Base-by-base conservation (phyloP, 2,888 invertebrate species). In the Eupeodes luniger region DNA sequence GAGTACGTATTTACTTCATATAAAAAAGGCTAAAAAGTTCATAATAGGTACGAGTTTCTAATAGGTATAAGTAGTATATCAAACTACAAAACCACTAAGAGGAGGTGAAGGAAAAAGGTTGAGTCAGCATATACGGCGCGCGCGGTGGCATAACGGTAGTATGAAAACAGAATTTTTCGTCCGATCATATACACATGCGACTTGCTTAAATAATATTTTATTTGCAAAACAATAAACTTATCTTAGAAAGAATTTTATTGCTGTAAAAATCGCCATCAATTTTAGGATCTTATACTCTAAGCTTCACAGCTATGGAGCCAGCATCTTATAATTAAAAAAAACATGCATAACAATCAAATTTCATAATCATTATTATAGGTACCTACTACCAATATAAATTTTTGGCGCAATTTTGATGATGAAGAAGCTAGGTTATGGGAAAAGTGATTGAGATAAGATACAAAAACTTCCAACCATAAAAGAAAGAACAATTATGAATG, bases 361-460 rank as follows among this genome's bases (percentile, higher is more conserved):
- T 70, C 86, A 79, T 75, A 86, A 82, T 44, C n/a, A 36, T 59
- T 69, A 61, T 78, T 74, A 74, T 78, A 78, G 27, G 27, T 27
- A 27, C 27, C 27, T 62, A 78, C 62, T 36, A 36, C 0, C 5
- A 82, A 75, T 82, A 82, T 19, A 55, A 9, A 19, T 69, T 70
- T 79, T 78, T 55, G 64, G 59, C 75, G 82, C 62, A 74, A 78
- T 74, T 67, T 14, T 12, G 57, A 44, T 61, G 51, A 47, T 59
- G 62, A 80, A 55, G 64, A 57, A 57, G 77, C 47, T 59, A 51
- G 49, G 64, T 47, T 57, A 51, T 86, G 86, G 59, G 86, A 86
- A 86, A 86, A 51, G n/a, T 44, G 14, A 4, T 27, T 69, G 82
- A 86, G 82, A 79, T 82, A 67, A 53, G 12, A 40, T 9, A 40